These are phyloP conservation scores for Antennarius maculatus DNA, from an alignment of 2,797 vertebrate genomes.

Conservation along the genomic window DNA sequence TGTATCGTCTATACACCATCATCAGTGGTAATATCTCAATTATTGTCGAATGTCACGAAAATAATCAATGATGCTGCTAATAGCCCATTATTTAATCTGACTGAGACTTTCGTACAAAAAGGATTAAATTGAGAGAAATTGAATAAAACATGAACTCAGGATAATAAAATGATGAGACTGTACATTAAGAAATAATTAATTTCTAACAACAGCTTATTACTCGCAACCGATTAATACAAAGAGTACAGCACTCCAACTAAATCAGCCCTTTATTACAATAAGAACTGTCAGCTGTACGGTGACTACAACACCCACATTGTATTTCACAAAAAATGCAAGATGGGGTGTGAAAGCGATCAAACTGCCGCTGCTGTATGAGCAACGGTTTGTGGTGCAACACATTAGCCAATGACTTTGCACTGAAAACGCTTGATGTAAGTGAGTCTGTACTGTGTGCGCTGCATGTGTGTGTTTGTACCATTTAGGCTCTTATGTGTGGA, in stretches of 20 bases:
- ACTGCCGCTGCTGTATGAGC: constrained; percentile 48
- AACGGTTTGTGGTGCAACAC: constrained; percentile 41
- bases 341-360: constrained; percentile 64
- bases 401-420: constrained; percentile 16
- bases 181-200: too few species aligned
- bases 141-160: too few species aligned
- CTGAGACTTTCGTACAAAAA: background rate
- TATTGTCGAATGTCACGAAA: background rate
- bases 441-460: background rate
- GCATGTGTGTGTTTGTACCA: background rate
- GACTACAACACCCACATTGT: constrained; percentile 64
- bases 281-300: constrained; percentile 38
- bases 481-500: constrained; percentile 13
- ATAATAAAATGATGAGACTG: too few species aligned
- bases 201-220: too few species aligned
- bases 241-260: background rate
- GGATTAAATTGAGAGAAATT: background rate
- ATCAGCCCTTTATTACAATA: constrained; percentile 4
- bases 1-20: background rate
- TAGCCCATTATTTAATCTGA: background rate
- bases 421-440: background rate
- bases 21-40: background rate
- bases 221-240: background rate
- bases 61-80: background rate
- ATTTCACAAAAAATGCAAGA: constrained; percentile 61